Evolutionary conservation across 1,140 invertebrate species (phyloP).

Genomic region (Drosophila athabasca): DNA sequence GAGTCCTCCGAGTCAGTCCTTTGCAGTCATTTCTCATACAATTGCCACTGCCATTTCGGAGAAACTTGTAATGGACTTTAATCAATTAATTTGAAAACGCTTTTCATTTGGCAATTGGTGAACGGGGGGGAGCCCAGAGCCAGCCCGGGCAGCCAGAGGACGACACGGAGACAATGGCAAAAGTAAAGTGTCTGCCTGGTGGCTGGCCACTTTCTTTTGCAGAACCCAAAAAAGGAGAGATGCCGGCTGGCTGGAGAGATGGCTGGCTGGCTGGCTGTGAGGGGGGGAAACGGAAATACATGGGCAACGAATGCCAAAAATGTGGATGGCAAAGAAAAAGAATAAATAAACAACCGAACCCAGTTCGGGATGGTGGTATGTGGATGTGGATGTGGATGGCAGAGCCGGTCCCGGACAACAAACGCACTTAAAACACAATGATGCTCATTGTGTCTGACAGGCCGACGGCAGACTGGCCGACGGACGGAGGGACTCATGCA

Average conservation of each 20-base stretch:
- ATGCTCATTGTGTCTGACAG: slow-evolving; percentile 82
- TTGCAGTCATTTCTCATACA: slow-evolving; percentile 76
- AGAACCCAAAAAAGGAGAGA: slow-evolving; percentile 23
- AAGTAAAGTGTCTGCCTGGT: slow-evolving; percentile 61
- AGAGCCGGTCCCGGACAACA: slow-evolving; percentile 52
- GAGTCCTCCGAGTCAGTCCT: slow-evolving; percentile 36
- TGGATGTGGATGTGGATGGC: neutral
- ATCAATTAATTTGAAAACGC: slow-evolving; percentile 82
- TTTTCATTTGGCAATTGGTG: slow-evolving; percentile 68
- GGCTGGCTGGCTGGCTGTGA: too few species aligned
- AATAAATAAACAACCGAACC: slow-evolving; percentile 73
- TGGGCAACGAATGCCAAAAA: slow-evolving; percentile 77
- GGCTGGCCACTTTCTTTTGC: slow-evolving; percentile 65
- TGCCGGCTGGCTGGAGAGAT: neutral
- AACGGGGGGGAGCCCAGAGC: neutral
- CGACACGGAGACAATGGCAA: slow-evolving; percentile 49
- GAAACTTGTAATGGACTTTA: slow-evolving; percentile 82
- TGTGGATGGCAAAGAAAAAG: slow-evolving; percentile 71
- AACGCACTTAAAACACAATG: slow-evolving; percentile 82
- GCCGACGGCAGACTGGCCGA: slow-evolving; percentile 23
- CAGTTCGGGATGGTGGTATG: neutral
- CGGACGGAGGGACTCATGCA: too few species aligned
- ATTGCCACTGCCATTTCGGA: slow-evolving; percentile 77
- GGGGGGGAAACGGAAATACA: slow-evolving; percentile 47
- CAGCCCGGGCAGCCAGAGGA: neutral